These are phyloP conservation scores for Chloroceryle aenea DNA, from an alignment of 2,113 vertebrate genomes.

Conservation along the genomic window DNA sequence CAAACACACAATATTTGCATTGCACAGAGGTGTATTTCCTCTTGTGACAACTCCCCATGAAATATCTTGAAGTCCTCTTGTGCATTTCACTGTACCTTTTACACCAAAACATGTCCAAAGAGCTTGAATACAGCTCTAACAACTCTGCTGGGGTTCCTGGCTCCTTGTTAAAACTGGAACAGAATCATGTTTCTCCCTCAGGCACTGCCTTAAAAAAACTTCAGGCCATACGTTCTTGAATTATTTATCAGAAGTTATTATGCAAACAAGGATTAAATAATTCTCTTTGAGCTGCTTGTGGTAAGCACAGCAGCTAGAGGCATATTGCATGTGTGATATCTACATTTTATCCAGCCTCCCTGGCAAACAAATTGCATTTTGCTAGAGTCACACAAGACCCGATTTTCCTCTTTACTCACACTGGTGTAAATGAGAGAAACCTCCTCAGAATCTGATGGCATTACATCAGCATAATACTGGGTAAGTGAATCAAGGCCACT, in stretches of 20 bases:
- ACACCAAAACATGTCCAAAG: neutral
- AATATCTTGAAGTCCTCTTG: constrained; percentile 1
- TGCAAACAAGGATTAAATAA: constrained; percentile 85
- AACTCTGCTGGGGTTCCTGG: constrained; percentile 39
- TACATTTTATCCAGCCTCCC: constrained; percentile 22
- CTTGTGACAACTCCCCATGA: constrained; percentile 9
- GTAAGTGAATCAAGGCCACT: neutral
- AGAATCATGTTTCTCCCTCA: constrained; percentile 61
- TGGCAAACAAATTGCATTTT: constrained; percentile 38
- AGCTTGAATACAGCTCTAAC: neutral
- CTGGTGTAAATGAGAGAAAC: neutral
- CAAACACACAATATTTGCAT: neutral
- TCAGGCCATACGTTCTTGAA: constrained; percentile 58
- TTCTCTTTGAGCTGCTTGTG: constrained; percentile 81
- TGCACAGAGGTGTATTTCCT: neutral
- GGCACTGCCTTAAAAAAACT: constrained; percentile 62
- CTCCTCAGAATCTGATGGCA: neutral
- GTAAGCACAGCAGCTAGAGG: constrained; percentile 60
- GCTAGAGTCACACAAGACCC: neutral
- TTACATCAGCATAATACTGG: neutral
- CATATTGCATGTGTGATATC: constrained; percentile 42
- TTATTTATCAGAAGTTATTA: constrained; percentile 79
- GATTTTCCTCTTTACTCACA: neutral
- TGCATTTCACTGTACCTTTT: constrained; percentile 15
- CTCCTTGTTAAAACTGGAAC: constrained; percentile 63